These are phyloP conservation scores for Cnemophilus loriae DNA, from an alignment of 2,113 vertebrate genomes.

Conservation along the genomic window DNA sequence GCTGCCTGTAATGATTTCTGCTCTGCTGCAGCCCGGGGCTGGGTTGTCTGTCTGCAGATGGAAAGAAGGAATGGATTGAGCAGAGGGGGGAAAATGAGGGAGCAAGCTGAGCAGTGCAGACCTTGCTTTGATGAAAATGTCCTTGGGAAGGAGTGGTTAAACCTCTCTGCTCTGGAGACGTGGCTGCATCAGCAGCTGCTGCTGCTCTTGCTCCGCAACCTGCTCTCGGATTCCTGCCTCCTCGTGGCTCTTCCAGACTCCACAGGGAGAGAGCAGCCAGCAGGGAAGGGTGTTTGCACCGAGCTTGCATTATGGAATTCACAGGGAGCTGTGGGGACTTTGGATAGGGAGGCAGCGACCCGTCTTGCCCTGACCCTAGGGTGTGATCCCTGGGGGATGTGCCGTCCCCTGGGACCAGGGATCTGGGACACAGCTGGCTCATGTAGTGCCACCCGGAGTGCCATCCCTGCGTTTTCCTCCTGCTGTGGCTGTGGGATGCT, in stretches of 20 bases:
- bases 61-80: neutral
- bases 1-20: slow-evolving; percentile 21
- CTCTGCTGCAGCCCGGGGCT: neutral
- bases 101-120: neutral
- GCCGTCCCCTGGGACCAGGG: neutral
- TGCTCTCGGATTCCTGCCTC: neutral
- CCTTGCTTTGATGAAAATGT: slow-evolving; percentile 1
- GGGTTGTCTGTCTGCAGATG: neutral
- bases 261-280: neutral
- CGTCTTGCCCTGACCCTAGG: neutral
- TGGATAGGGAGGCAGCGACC: neutral
- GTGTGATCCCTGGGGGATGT: neutral
- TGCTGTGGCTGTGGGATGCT: neutral
- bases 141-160: neutral
- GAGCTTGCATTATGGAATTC: neutral
- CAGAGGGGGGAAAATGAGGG: neutral
- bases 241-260: neutral
- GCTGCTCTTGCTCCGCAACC: neutral
- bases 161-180: neutral
- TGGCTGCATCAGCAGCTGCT: neutral
- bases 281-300: neutral
- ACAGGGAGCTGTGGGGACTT: neutral
- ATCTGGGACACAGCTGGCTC: neutral
- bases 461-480: accelerated
- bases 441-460: accelerated